These are phyloP conservation scores for Ploceus nigricollis DNA, from an alignment of 2,113 vertebrate species.

Conservation along the genomic window DNA sequence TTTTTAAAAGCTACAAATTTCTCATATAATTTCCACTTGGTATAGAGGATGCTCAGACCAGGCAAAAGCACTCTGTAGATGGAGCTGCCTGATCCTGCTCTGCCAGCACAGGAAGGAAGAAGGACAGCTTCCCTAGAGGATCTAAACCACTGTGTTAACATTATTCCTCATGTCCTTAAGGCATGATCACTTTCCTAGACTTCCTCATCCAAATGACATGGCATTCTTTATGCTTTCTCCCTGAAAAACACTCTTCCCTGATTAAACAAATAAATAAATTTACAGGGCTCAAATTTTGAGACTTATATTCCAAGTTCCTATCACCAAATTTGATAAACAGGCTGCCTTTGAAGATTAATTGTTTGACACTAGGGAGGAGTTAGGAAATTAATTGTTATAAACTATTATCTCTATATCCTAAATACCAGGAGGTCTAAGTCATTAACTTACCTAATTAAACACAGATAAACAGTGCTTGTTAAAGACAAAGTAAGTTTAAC, in stretches of 20 bases:
- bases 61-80: not conserved
- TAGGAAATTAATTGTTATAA: not conserved
- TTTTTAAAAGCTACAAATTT: not conserved
- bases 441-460: conserved; percentile 20
- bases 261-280: not conserved
- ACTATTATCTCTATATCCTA: not conserved
- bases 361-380: not conserved
- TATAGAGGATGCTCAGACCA: not conserved
- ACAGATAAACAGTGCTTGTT: not conserved
- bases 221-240: not conserved
- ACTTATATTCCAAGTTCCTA: not conserved
- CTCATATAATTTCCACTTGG: not conserved
- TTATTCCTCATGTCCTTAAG: not conserved
- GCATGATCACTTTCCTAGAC: not conserved
- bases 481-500: not conserved
- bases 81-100: not conserved
- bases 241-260: not conserved
- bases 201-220: not conserved
- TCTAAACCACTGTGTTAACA: not conserved
- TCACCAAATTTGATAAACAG: not conserved
- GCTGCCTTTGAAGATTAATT: not conserved
- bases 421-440: not conserved
- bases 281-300: not conserved
- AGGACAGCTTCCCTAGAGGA: not conserved
- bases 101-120: not conserved